phyloP scores from a whole-genome alignment of 1,140 invertebrate genomes.

The Cydia pomonella region DNA sequence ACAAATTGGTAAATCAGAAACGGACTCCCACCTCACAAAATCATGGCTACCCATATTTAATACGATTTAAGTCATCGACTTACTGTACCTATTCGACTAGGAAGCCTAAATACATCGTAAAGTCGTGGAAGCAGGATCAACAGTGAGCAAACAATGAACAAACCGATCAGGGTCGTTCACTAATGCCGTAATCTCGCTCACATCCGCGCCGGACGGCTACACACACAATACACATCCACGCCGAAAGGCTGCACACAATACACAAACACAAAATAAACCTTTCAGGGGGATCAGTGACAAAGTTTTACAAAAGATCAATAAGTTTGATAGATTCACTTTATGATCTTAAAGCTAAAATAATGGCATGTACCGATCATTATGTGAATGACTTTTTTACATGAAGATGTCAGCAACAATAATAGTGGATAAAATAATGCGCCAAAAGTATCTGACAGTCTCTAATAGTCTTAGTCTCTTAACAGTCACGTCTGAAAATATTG shows the following conservation, averaged over 20 bases:
- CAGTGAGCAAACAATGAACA: background rate
- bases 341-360: too few species aligned
- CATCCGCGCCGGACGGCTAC: background rate
- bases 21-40: background rate
- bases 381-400: too few species aligned
- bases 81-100: background rate
- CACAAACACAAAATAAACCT: background rate
- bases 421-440: too few species aligned
- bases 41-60: background rate
- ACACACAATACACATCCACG: background rate
- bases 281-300: background rate
- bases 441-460: too few species aligned
- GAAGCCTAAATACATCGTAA: conserved; percentile 7
- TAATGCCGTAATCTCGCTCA: conserved; percentile 5
- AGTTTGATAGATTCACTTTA: background rate
- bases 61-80: background rate
- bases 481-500: too few species aligned
- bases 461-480: too few species aligned
- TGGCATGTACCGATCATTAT: too few species aligned
- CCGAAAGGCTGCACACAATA: background rate
- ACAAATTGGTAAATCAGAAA: too few species aligned
- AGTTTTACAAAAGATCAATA: background rate
- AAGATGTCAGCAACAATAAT: too few species aligned
- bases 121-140: background rate
- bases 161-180: background rate